Base-by-base conservation (phyloP, 2,888 invertebrate genomes). In the Platynereis dumerilii region DNA sequence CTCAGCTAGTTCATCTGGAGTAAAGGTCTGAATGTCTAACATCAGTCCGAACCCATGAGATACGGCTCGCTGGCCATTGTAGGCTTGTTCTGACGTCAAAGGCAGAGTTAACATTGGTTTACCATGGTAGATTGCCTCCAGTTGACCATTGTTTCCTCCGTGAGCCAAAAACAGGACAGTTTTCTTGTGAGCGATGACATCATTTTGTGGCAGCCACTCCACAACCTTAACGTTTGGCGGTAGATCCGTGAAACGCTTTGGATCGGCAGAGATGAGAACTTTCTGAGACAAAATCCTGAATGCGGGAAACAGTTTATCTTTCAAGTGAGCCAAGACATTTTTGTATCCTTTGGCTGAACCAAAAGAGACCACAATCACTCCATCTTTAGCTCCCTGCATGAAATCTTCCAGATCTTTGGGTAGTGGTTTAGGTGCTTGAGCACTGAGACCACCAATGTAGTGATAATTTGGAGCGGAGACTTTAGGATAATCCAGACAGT, bases 131-230 rank as follows among this genome's bases (percentile, higher is more conserved):
- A 65, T 29, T 39, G 64, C 60, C 24, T 67, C 67, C 24, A 60
- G 22, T 45, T 64, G 64, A 10, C 67, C 67, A 22, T 64, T 67
- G 20, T 53, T 56, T 1, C 67, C 67, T 7, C 64, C 61, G 28
- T 67, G 67, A n/a, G 67, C 65, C 24, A 67, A 53, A 45, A 67
- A 67, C 15, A 67, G 52, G 29, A 34, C 24, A 5, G 64, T 67
- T 24, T 64, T 60, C 7, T 48, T 44, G 39, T 64, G 60, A 2
- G 53, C 67, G 2, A 64, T 34, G 17, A 67, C 53, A 28, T 59
- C 61, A 22, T 67, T 61, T 44, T 66, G 66, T 17, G 62, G 62
- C 52, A 66, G 22, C 66, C 66, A 66, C 27, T 45, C 22, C 7
- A 27, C 28, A 17, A 26, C 20, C 24, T 48, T 42, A 20, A 65